phyloP scores from a whole-genome alignment of 2,888 invertebrate species.

The Strigamia crassipes region DNA sequence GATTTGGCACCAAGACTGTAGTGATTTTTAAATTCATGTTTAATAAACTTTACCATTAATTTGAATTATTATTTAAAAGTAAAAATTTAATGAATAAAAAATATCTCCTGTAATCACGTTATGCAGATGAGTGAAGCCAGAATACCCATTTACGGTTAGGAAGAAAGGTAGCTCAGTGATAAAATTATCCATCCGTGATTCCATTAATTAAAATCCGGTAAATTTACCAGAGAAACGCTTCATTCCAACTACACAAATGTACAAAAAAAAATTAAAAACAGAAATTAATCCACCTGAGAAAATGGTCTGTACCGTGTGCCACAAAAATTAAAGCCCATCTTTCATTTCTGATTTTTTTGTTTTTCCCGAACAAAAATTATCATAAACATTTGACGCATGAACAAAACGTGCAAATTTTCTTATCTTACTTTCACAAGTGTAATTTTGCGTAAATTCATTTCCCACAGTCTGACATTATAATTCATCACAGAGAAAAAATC shows the following conservation, averaged over 20 bases:
- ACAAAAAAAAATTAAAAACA: background rate
- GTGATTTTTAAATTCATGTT: too few relatives aligned
- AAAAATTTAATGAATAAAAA: too few relatives aligned
- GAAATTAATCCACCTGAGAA: background rate
- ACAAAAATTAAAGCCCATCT: background rate
- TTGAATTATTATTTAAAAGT: too few relatives aligned
- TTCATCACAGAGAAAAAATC: background rate
- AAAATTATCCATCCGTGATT: too few relatives aligned
- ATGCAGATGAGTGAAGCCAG: too few relatives aligned
- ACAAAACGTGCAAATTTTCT: conserved; percentile 12
- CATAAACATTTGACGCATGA: conserved; percentile 11
- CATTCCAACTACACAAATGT: background rate
- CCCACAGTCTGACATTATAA: conserved; percentile 15
- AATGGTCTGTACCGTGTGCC: background rate
- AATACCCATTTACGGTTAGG: too few relatives aligned
- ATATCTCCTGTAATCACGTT: too few relatives aligned
- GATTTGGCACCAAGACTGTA: too few relatives aligned
- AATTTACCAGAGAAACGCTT: too few relatives aligned
- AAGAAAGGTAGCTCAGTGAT: too few relatives aligned
- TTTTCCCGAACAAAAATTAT: background rate
- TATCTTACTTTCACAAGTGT: conserved; percentile 17
- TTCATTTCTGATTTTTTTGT: background rate
- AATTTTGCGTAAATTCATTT: conserved; percentile 24
- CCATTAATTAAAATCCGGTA: too few relatives aligned
- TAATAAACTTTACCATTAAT: too few relatives aligned